A percentile compares a stretch with the other conserved stretches of the same genome.
phyloP scores from a whole-genome alignment of 2,797 vertebrate species.

The Microctenopoma stevenorrisi region DNA sequence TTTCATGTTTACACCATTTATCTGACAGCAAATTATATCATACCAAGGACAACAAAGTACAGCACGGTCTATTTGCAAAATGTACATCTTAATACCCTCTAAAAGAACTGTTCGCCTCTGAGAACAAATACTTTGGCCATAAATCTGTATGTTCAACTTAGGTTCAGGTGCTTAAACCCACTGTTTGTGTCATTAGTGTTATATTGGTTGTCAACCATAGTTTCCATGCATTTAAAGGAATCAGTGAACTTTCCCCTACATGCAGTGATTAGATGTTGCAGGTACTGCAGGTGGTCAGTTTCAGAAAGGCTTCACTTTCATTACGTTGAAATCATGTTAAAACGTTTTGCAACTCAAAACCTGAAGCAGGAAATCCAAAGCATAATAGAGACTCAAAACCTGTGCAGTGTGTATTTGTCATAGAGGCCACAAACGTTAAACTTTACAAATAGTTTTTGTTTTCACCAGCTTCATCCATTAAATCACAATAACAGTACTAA shows the following conservation, averaged over 20 bases:
- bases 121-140: not conserved
- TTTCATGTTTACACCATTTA: conserved; percentile 17
- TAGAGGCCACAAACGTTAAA: too few relatives aligned
- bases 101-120: not conserved
- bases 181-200: not conserved
- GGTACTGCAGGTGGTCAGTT: not conserved
- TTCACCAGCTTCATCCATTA: not conserved
- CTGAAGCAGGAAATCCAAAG: not conserved
- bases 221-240: not conserved
- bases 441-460: not conserved
- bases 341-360: not conserved
- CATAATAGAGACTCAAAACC: not conserved
- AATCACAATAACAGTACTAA: not conserved
- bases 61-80: not conserved
- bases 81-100: not conserved
- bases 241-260: not conserved
- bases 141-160: not conserved
- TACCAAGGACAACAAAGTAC: not conserved
- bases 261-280: conserved; percentile 28
- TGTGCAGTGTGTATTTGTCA: not conserved
- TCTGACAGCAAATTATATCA: not conserved
- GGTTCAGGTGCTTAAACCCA: not conserved
- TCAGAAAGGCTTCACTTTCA: not conserved
- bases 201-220: not conserved
- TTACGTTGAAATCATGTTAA: not conserved